Base-by-base conservation (phyloP, 2,797 vertebrate species). In the Pseudocheirus occidentalis region DNA sequence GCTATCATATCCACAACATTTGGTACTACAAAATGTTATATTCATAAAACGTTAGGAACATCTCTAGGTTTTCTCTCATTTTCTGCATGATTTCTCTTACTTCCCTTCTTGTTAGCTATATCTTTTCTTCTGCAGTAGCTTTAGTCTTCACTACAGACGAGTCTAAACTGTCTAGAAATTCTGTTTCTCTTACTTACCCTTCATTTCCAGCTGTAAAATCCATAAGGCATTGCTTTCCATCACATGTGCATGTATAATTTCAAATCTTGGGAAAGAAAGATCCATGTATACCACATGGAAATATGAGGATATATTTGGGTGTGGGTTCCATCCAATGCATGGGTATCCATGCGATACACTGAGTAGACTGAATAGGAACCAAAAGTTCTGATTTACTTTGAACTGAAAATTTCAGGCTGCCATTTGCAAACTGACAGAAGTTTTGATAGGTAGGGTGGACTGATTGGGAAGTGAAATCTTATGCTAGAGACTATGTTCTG, bases 401-500 rank as follows among this genome's bases (percentile, higher is more conserved):
- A 91, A 93, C 16, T 27, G 56, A 94, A 90, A 29, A 31, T 6
- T 6, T 0, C 2, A 59, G 87, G 34, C 27, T 91, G 46, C 55
- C 18, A 92, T 53, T 5, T 5, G 92, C 93, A 91, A 54, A 73
- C 21, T 56, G 34, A 4, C 1, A 50, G 13, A 90, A 40, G n/a
- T 66, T 59, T 46, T 54, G 92, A 66, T 53, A 92, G 55, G 87
- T 46, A 93, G 55, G 90, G 56, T 90, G 27, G 14, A 92, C 53
- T 34, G 55, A 53, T 14, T 81, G 40, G 91, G 40, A 81, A 92
- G 90, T 81, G 57, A 92, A 81, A 93, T 55, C 90, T 89, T 34
- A 4, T 34, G 53, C 28, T n/a, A 90, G 92, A 96, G 90, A 87
- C 53, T 46, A 29, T 58, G 66, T 52, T 96, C 66, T 87, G 55